Evolutionary conservation across 2,888 invertebrate genomes (phyloP), one percentile per base, ranked within the genome.

Genomic region (Baronia brevicornis): DNA sequence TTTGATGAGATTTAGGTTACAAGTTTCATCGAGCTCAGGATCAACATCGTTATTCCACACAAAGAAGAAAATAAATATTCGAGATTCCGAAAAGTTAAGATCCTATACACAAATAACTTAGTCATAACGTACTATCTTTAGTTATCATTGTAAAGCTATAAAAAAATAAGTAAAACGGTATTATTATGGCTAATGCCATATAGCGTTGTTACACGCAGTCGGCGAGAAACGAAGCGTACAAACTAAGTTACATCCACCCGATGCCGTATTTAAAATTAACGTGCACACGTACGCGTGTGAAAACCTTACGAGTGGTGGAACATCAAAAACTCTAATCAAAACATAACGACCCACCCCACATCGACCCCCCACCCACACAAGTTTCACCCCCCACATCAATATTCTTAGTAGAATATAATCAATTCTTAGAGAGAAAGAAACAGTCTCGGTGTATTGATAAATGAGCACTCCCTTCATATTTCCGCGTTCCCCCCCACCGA

Each of bases 401-500:
- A 80, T 77, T 79, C 79, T 73, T 74, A 77, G 73, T 68, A 65
- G 72, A 79, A 80, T 78, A 77, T 78, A 84, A 84, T 84, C 82
- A 84, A 82, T 84, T 82, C 82, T 75, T 73, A 72, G 67, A 59
- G 50, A 67, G 77, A 82, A 82, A 84, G 82, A 82, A 84, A 84
- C 82, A 80, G 79, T 80, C 75, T 64, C 69, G 53, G 51, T 77
- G 79, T 84, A 84, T 84, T 84, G 84, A 84, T 84, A 84, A 84
- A 84, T 84, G 82, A 82, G 80, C 52, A 56, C 74, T 71, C 80
- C 80, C 80, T 79, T 82, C 82, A 82, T 82, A 82, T 82, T 82
- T 82, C 79, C 80, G 77, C 71, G 71, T 71, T 44, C 20, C 28
- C 29, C 43, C 43, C 44, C 48, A 55, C 59, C 52, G 57, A 45